A percentile compares a stretch with the other conserved stretches of the same genome.
Evolutionary conservation across 2,888 invertebrate genomes (phyloP).

Genomic region (Nemotelus nigrinus): DNA sequence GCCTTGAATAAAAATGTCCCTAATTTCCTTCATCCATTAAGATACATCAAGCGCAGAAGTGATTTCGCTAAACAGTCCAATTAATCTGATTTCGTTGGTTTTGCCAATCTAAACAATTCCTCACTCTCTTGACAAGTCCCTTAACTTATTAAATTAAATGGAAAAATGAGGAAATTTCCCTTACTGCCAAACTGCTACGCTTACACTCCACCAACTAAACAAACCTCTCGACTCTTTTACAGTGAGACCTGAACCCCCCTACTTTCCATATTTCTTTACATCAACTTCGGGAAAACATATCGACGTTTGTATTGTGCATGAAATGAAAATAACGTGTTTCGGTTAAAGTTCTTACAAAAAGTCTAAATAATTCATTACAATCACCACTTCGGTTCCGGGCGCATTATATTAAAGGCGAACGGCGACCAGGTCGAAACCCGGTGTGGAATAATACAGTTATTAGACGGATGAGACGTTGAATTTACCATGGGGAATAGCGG

Average conservation of each 20-base stretch:
- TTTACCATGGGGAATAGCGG: background rate
- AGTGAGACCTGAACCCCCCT: background rate
- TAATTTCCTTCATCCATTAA: conserved; percentile 1
- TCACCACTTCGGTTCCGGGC: conserved; percentile 31
- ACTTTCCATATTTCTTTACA: background rate
- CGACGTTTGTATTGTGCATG: conserved; percentile 23
- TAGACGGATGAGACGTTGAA: background rate
- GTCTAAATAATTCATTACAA: conserved; percentile 42
- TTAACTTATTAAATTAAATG: conserved; percentile 13
- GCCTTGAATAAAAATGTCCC: background rate
- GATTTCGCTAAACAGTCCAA: conserved; percentile 4
- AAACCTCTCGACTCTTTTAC: background rate
- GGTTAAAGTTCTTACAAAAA: conserved; percentile 36
- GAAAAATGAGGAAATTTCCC: conserved; percentile 1
- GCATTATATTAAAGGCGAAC: conserved; percentile 8
- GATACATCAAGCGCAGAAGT: background rate
- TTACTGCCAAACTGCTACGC: background rate
- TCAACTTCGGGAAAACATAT: conserved; percentile 16
- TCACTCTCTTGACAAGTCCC: background rate
- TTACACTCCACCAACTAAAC: background rate
- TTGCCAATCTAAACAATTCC: background rate
- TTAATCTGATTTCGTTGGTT: conserved; percentile 14
- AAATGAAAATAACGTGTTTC: conserved; percentile 34
- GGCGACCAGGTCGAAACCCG: background rate
- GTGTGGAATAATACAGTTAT: background rate